Percentiles rank a stretch among this genome's conserved stretches.
Conservation (phyloP, 2,888 invertebrate genomes). For the Norana najaformis region DNA sequence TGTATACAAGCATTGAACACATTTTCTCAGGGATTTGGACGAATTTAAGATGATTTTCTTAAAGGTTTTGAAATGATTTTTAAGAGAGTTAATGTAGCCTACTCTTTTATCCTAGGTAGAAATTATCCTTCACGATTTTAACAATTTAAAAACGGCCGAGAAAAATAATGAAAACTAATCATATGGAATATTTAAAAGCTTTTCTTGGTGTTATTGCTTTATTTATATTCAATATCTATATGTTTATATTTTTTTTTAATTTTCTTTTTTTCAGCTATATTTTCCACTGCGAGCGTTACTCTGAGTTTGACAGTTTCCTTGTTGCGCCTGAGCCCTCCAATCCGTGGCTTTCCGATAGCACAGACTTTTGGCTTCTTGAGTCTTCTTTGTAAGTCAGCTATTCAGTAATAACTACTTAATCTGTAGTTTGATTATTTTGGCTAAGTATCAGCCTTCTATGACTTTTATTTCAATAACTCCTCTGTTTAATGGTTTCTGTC, state of each 20-base stretch:
- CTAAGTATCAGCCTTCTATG: neutral
- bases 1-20: neutral
- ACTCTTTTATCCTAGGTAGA: no score
- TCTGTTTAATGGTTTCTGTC: neutral
- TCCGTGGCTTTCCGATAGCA: constrained; percentile 94
- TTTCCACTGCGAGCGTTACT: constrained; percentile 90
- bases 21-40: neutral
- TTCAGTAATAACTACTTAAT: no score
- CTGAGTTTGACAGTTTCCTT: constrained; percentile 93
- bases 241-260: neutral
- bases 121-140: no score
- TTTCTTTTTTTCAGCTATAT: constrained; percentile 64
- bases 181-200: no score
- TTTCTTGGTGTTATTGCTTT: no score
- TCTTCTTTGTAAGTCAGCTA: constrained; percentile 73
- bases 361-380: constrained; percentile 96
- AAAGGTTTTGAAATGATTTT: no score
- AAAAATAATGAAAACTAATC: no score
- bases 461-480: neutral
- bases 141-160: no score
- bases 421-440: neutral
- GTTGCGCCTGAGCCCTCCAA: constrained; percentile 90
- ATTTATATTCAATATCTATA: neutral
- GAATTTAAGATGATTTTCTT: neutral
- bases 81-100: no score